phyloP scores from a whole-genome alignment of 2,797 vertebrate genomes.

The Erithacus rubecula region DNA sequence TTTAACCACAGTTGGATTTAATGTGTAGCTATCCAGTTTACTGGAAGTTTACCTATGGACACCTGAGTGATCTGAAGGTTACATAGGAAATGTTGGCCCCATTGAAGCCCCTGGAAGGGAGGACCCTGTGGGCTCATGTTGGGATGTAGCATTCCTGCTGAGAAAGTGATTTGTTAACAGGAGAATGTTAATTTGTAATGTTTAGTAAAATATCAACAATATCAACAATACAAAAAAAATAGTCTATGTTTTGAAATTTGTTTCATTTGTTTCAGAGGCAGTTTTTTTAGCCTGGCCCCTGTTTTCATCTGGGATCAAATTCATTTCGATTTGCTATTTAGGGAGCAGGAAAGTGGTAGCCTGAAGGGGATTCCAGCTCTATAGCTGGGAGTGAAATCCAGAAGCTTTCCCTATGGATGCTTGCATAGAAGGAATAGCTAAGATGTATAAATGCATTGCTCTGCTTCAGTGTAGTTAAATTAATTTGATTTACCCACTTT shows the following conservation, averaged over 20 bases:
- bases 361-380: background rate
- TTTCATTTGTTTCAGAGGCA: background rate
- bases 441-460: background rate
- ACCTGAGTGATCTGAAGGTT: background rate
- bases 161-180: background rate
- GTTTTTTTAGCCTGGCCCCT: background rate
- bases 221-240: background rate
- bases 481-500: background rate
- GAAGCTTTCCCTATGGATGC: background rate
- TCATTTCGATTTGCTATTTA: background rate
- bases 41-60: background rate
- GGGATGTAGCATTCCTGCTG: background rate
- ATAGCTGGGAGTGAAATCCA: background rate
- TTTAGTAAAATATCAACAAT: background rate
- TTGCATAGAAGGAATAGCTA: background rate
- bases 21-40: background rate
- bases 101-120: background rate
- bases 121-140: background rate
- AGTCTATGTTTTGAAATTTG: background rate
- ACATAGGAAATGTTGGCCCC: background rate
- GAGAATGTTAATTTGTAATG: background rate
- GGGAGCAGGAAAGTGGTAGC: background rate
- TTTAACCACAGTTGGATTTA: background rate
- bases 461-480: background rate
- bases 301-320: background rate